Conservation (phyloP, 1,140 invertebrate species). For the Steinernema feltiae region DNA sequence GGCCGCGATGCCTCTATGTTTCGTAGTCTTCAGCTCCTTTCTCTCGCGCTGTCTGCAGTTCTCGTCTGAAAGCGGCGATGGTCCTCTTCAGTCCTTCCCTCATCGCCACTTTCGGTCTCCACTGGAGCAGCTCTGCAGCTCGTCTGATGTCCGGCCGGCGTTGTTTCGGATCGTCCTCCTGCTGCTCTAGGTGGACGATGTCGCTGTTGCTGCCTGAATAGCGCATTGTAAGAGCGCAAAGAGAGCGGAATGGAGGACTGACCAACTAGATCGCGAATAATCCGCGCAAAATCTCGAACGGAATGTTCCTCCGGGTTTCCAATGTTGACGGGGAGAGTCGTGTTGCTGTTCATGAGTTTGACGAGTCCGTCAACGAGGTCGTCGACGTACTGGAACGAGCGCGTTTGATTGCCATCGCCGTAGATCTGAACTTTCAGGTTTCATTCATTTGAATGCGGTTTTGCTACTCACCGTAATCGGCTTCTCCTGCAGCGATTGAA, state of each 20-base stretch:
- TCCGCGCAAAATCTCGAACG: constrained; percentile 86
- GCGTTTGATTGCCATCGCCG: constrained; percentile 87
- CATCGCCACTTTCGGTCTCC: constrained; percentile 76
- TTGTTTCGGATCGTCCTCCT: constrained; percentile 81
- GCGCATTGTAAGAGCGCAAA: not conserved
- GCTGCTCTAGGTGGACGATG: constrained; percentile 68
- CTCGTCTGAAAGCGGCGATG: constrained; percentile 34
- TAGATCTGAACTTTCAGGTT: constrained; percentile 74
- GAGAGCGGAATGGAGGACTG: constrained; percentile 42
- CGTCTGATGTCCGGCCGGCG: constrained; percentile 83
- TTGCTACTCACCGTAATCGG: constrained; percentile 82
- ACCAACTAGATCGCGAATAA: constrained; percentile 72
- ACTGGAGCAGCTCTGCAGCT: constrained; percentile 77
- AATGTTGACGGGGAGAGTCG: constrained; percentile 84
- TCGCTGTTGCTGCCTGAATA: constrained; percentile 77
- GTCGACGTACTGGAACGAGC: constrained; percentile 95
- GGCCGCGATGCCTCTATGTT: too few species aligned
- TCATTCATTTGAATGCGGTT: too few species aligned
- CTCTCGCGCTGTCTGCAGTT: not conserved
- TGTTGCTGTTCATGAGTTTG: constrained; percentile 86
- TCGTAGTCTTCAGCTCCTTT: not conserved
- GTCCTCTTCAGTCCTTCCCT: constrained; percentile 49
- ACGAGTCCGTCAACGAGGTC: constrained; percentile 93
- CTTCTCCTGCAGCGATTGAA: constrained; percentile 88
- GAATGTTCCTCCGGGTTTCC: constrained; percentile 97